Evolutionary conservation across 2,113 vertebrate species (phyloP).

Genomic region (Tachycineta bicolor): DNA sequence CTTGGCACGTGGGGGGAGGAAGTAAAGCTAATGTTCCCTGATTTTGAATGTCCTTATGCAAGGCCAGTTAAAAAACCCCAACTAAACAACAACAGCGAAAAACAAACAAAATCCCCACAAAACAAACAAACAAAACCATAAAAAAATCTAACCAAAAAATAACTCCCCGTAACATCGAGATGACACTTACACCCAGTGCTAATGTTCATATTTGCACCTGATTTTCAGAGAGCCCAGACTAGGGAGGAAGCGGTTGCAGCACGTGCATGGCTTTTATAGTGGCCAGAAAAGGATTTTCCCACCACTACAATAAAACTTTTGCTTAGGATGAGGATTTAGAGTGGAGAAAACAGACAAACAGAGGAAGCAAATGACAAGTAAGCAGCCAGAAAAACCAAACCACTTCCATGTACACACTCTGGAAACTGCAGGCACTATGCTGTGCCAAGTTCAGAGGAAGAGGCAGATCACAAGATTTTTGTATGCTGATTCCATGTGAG

Average conservation of each 20-base stretch:
- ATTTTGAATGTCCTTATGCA: background rate
- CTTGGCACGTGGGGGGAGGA: background rate
- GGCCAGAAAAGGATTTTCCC: background rate
- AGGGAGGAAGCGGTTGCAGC: background rate
- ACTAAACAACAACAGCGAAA: background rate
- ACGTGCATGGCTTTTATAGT: background rate
- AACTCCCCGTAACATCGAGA: background rate
- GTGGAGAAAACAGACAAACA: background rate
- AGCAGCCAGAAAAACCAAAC: background rate
- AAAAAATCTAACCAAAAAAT: rapidly evolving
- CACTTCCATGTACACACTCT: slow-evolving; percentile 5
- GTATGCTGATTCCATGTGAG: background rate
- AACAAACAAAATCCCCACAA: background rate
- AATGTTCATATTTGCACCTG: background rate
- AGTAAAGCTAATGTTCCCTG: background rate
- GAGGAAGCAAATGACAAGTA: background rate
- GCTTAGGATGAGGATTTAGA: background rate
- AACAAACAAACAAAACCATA: background rate
- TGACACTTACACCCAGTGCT: background rate
- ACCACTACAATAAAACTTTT: background rate
- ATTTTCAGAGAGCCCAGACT: background rate
- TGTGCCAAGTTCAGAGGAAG: rapidly evolving
- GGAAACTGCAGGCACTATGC: background rate
- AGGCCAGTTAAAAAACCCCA: background rate
- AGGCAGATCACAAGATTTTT: background rate